Conservation (phyloP, 1,140 invertebrate genomes). For the Heliothis virescens region DNA sequence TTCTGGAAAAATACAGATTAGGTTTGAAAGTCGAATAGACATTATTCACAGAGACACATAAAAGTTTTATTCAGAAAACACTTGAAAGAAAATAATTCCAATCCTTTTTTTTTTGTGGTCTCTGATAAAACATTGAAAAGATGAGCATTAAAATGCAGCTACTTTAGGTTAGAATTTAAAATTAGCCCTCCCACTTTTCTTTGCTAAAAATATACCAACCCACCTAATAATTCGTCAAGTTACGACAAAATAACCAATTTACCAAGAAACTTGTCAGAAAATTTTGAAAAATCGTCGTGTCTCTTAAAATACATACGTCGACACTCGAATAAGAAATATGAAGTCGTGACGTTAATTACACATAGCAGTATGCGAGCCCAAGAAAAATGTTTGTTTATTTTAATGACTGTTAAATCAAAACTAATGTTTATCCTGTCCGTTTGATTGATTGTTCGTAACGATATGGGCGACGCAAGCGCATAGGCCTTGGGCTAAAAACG, state of each 20-base stretch:
- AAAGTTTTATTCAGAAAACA: too few species aligned
- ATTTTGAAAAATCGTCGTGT: constrained; percentile 27
- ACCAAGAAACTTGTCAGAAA: constrained; percentile 29
- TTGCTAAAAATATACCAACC: background rate
- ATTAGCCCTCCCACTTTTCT: too few species aligned
- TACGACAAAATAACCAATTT: background rate
- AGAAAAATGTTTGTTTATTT: constrained; percentile 67
- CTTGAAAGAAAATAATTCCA: too few species aligned
- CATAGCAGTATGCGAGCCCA: constrained; percentile 50
- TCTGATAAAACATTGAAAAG: too few species aligned
- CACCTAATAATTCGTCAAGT: background rate
- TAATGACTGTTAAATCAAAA: constrained; percentile 69
- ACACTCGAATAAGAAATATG: constrained; percentile 57
- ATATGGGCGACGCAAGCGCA: constrained; percentile 52
- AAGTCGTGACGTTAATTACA: constrained; percentile 68
- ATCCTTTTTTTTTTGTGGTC: too few species aligned
- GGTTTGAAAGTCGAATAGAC: too few species aligned
- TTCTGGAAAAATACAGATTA: background rate
- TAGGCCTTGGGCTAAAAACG: constrained; percentile 56
- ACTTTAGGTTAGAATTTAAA: too few species aligned
- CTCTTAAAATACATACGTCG: constrained; percentile 26
- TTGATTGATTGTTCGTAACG: constrained; percentile 65
- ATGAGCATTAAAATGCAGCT: too few species aligned
- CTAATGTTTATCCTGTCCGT: constrained; percentile 68
- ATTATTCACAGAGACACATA: too few species aligned